phyloP scores from a whole-genome alignment of 2,113 vertebrate genomes.

The Vulpes vulpes region DNA sequence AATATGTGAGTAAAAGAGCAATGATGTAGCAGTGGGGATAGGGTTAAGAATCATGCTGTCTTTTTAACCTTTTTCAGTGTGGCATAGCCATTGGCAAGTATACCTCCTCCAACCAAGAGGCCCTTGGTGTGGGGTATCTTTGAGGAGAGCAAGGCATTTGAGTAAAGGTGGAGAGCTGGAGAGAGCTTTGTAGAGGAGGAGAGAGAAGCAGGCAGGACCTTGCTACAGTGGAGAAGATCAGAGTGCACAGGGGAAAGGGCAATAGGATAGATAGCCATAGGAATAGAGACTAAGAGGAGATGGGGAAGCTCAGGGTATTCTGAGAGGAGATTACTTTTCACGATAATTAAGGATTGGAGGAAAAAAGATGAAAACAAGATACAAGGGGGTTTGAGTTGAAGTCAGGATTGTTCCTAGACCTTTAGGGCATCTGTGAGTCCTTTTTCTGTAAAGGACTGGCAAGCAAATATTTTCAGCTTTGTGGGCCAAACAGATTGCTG shows the following conservation, averaged over 20 bases:
- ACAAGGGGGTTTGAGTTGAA: not conserved
- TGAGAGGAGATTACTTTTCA: not conserved
- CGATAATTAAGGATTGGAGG: not conserved
- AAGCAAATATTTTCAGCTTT: not conserved
- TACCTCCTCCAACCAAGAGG: not conserved
- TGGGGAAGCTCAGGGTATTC: not conserved
- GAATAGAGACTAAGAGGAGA: not conserved
- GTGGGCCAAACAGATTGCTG: not conserved
- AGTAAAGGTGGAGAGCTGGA: not conserved
- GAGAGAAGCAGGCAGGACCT: not conserved
- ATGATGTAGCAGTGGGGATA: not conserved
- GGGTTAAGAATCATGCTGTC: not conserved
- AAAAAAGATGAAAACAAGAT: not conserved
- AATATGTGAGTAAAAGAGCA: not conserved
- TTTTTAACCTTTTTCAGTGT: not conserved
- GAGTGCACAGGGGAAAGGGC: not conserved
- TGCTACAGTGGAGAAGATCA: not conserved
- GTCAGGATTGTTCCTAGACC: not conserved
- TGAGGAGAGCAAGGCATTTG: not conserved
- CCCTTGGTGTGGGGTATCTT: not conserved
- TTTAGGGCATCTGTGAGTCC: not conserved
- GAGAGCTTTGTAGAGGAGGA: not conserved
- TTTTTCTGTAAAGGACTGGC: not conserved
- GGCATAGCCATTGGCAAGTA: no score
- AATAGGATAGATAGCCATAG: not conserved